Percentiles rank a stretch among this genome's conserved stretches.
These are phyloP conservation scores for Aradophagus sp. DNA, from an alignment of 1,140 invertebrate species.

Conservation along the genomic window DNA sequence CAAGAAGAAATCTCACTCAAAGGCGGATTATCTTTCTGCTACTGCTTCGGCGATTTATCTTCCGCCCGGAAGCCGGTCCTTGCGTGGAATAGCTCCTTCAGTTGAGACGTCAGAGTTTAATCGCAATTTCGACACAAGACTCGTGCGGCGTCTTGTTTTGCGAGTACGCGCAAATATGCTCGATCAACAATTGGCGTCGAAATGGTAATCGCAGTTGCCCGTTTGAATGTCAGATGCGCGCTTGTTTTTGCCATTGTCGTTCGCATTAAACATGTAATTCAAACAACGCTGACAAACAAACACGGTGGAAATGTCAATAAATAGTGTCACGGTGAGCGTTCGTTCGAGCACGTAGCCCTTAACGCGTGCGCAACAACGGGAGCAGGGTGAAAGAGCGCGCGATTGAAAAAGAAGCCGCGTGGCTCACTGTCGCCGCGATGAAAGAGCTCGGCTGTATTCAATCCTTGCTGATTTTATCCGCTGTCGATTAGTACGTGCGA, in stretches of 20 bases:
- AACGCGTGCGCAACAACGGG: constrained; percentile 2
- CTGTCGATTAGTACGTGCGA: constrained; percentile 28
- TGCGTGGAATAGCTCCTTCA: constrained; percentile 1
- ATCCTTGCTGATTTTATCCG: constrained; percentile 40
- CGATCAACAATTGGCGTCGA: too few relatives aligned
- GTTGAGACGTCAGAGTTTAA: constrained; percentile 8
- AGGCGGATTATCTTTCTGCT: too few relatives aligned
- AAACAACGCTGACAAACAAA: constrained; percentile 8
- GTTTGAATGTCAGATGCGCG: too few relatives aligned
- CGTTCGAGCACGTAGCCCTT: constrained; percentile 20
- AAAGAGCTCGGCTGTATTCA: constrained; percentile 24
- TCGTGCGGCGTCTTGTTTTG: too few relatives aligned
- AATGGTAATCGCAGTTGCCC: too few relatives aligned
- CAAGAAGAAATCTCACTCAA: too few relatives aligned
- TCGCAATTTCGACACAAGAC: background rate
- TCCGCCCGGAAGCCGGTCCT: background rate
- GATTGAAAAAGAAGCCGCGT: constrained; percentile 11
- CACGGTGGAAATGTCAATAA: constrained; percentile 31
- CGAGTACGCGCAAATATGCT: too few relatives aligned
- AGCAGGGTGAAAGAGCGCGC: constrained; percentile 1
- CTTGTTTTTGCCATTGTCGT: too few relatives aligned
- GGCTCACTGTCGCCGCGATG: background rate
- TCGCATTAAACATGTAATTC: constrained; percentile 3
- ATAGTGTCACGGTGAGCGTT: constrained; percentile 23
- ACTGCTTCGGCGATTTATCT: constrained; percentile 6